Conservation (phyloP, 1,140 invertebrate genomes). For the Drosophila prosaltans region DNA sequence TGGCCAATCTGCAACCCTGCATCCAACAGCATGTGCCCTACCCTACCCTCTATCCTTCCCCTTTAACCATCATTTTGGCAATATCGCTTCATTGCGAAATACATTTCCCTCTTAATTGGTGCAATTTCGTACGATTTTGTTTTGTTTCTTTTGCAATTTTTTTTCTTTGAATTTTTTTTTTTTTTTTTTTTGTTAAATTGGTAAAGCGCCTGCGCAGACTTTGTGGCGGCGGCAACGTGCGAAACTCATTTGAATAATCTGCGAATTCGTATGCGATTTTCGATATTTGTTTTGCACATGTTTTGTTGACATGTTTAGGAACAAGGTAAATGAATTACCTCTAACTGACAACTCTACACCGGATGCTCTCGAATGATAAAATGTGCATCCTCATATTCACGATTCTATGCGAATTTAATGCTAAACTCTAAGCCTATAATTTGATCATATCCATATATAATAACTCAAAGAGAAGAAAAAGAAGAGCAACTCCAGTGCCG, state of each 20-base stretch:
- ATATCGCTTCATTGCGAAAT: constrained; percentile 6
- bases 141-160: constrained; percentile 56
- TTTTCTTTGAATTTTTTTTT: constrained; percentile 20
- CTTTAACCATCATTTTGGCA: no score
- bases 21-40: not conserved
- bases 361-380: constrained; percentile 33
- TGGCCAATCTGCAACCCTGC: constrained; percentile 44
- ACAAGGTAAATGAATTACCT: constrained; percentile 13
- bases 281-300: constrained; percentile 55
- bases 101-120: constrained; percentile 76
- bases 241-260: constrained; percentile 63
- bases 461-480: constrained; percentile 56
- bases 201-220: constrained; percentile 62
- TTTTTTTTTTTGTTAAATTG: constrained; percentile 34
- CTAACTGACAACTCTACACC: constrained; percentile 15
- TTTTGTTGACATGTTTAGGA: constrained; percentile 42
- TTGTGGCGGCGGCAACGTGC: constrained; percentile 75
- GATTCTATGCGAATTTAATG: constrained; percentile 77
- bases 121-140: constrained; percentile 79
- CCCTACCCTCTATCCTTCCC: not conserved
- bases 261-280: constrained; percentile 55
- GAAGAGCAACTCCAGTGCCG: not conserved
- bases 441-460: constrained; percentile 79
- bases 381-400: not conserved
- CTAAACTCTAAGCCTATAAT: constrained; percentile 74